Percentiles rank a stretch among this genome's conserved stretches.
phyloP scores from a whole-genome alignment of 1,140 invertebrate species.

The Orchesella cincta region DNA sequence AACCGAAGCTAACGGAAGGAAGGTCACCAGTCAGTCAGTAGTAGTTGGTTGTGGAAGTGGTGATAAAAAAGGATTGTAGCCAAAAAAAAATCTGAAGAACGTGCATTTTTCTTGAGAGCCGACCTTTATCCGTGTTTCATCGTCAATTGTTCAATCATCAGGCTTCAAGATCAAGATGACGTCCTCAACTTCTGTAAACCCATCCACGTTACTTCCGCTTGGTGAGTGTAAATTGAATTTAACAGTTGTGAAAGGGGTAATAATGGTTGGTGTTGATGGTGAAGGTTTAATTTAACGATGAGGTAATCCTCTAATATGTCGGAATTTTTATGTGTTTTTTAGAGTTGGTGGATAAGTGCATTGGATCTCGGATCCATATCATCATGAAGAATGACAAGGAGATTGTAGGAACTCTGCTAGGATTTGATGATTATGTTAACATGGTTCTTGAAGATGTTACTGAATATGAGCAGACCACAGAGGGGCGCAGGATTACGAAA shows the following conservation, averaged over 20 bases:
- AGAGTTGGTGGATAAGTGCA: conserved; percentile 99
- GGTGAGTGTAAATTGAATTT: conserved; percentile 60
- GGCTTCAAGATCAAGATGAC: conserved; percentile 50
- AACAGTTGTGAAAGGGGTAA: no score
- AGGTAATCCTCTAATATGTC: background rate
- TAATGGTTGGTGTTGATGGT: background rate
- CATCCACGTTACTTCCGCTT: conserved; percentile 71
- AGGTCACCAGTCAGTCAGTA: no score
- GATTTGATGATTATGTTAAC: conserved; percentile 99
- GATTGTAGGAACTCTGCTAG: conserved; percentile 94
- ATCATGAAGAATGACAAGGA: conserved; percentile 99
- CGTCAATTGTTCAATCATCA: background rate
- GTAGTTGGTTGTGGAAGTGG: no score
- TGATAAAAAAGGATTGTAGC: no score
- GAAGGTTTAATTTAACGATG: background rate
- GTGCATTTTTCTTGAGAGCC: no score
- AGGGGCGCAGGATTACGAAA: conserved; percentile 94
- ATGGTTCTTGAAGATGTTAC: conserved; percentile 92
- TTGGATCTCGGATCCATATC: conserved; percentile 97
- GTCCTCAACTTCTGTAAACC: conserved; percentile 61
- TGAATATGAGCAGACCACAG: conserved; percentile 93
- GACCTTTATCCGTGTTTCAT: no score
- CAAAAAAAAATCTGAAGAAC: no score
- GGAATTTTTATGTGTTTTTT: conserved; percentile 43
- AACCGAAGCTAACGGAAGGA: no score